Base-by-base conservation (phyloP, 2,797 vertebrate species). In the Syngnathus rostellatus region DNA sequence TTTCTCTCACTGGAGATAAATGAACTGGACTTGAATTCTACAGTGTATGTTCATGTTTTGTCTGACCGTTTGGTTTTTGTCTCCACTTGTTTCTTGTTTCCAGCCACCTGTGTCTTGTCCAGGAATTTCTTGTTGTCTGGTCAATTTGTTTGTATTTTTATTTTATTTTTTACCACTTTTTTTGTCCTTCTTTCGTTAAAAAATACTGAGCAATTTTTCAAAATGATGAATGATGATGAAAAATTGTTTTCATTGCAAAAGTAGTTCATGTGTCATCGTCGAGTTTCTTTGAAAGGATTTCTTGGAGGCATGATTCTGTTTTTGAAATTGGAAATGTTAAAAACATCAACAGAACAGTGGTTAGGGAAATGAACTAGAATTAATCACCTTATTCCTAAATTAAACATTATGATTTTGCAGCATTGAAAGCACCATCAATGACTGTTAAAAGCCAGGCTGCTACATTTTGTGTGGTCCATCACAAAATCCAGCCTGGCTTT, bases 271-370 rank as follows among this genome's bases (percentile, higher is more conserved):
- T 58, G 12, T 17, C 31, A 17, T 3, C 0, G 12, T 23, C 12
- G 2, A 25, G 21, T 54, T 58, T 53, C 43, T 45, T 31, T 31
- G 3, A 48, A 17, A 19, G 14, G 16, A 31, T 8, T 31, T 58
- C 25, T 58, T 58, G 55, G 55, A 58, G 17, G 38, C 31, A 17
- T 17, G 14, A 38, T 14, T 3, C 25, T 58, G 5, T 8, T 37
- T 58, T 58, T 58, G 55, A 58, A 37, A 58, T 17, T 37, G 54
- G 16, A 57, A 57, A 57, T 7, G 23, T 57, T 37, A 57, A 57
- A 37, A 31, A 17, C 54, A 25, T 31, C 25, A 31, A 57, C 23
- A 37, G 55, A 58, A 38, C 6, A 8, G 31, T 38, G 55, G 31
- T 58, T 38, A 16, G 55, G 31, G 55, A 37, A 37, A 58, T 58